These are phyloP conservation scores for Eupleurogrammus muticus DNA, from an alignment of 2,797 vertebrate species.

Conservation along the genomic window DNA sequence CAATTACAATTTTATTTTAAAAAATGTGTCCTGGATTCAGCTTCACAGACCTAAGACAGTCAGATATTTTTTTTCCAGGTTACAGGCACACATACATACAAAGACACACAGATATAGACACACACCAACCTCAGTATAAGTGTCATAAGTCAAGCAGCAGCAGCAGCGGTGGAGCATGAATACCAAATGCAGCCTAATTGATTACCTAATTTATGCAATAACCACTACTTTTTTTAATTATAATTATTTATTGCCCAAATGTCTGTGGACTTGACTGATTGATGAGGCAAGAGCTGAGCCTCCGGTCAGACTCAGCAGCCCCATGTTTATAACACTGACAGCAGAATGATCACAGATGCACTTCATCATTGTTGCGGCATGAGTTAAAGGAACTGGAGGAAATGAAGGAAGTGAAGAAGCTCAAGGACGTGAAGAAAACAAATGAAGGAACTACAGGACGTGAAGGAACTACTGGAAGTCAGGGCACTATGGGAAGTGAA, in stretches of 20 bases:
- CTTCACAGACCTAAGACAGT: too few species aligned
- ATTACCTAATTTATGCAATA: conserved; percentile 86
- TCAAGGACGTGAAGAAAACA: too few species aligned
- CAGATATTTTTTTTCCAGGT: too few species aligned
- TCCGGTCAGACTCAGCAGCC: conserved; percentile 68
- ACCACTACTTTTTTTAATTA: conserved; percentile 80
- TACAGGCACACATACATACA: conserved; percentile 24
- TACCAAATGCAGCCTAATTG: conserved; percentile 84
- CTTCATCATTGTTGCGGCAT: conserved; percentile 58
- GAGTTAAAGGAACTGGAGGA: neutral
- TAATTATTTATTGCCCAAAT: conserved; percentile 80
- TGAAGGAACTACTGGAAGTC: too few species aligned
- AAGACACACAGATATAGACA: too few species aligned
- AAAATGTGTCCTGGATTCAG: too few species aligned
- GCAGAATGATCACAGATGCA: conserved; percentile 60
- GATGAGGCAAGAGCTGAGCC: conserved; percentile 65
- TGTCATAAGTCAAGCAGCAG: conserved; percentile 82
- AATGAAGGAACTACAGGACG: too few species aligned
- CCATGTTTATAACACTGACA: conserved; percentile 71
- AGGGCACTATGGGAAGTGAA: too few species aligned
- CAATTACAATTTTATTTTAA: too few species aligned
- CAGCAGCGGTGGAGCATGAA: conserved; percentile 81
- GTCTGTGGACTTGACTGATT: conserved; percentile 74
- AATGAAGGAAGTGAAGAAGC: too few species aligned
- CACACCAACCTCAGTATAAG: conserved; percentile 46